Conservation (phyloP, 2,113 vertebrate genomes). For the Nannospalax galili region DNA sequence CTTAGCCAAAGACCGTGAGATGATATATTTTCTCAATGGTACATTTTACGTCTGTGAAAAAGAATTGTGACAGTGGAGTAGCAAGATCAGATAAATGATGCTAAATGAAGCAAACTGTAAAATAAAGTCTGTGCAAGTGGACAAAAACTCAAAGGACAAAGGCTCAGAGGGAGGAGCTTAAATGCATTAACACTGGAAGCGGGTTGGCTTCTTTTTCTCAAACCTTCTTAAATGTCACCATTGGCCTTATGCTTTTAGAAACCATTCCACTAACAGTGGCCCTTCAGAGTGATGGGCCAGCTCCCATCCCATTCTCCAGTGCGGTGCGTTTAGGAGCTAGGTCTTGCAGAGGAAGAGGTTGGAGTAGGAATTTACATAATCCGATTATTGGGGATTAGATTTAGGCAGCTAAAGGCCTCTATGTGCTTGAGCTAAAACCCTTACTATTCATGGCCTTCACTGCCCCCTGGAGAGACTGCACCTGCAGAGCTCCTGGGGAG, state of each 20-base stretch:
- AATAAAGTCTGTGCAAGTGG: not conserved
- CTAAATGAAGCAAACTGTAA: not conserved
- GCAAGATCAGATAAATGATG: not conserved
- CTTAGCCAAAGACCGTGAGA: not conserved
- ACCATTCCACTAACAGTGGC: not conserved
- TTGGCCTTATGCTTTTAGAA: constrained; percentile 27
- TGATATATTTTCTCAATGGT: not conserved
- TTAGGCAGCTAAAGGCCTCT: constrained; percentile 91
- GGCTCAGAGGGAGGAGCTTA: not conserved
- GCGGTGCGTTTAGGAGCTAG: constrained; percentile 67
- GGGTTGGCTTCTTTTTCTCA: not conserved
- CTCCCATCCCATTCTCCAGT: constrained; percentile 73
- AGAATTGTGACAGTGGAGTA: not conserved
- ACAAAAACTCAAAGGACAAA: not conserved
- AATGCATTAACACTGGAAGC: not conserved
- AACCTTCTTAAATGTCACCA: not conserved
- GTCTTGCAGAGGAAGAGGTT: constrained; percentile 78
- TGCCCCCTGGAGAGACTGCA: constrained; percentile 91
- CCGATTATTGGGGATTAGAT: constrained; percentile 96
- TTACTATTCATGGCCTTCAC: constrained; percentile 95
- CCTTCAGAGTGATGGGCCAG: not conserved
- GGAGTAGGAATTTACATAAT: constrained; percentile 99
- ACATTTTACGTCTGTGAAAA: constrained; percentile 4
- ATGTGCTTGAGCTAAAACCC: constrained; percentile 94
- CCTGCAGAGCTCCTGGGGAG: constrained; percentile 89